Conservation (phyloP, 1,140 invertebrate species). For the Philopotamus ludificatus region DNA sequence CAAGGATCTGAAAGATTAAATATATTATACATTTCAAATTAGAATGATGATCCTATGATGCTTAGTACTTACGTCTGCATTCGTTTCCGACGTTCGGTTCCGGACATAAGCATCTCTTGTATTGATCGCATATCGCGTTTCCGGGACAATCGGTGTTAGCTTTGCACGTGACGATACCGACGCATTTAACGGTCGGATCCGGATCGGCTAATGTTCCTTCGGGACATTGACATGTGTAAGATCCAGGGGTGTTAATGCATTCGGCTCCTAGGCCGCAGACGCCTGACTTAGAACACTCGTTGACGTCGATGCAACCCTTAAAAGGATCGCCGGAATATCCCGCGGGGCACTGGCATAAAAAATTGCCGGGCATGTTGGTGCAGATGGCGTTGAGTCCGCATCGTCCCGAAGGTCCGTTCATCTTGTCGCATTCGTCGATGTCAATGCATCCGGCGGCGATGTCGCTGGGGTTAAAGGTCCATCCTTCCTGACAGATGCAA, state of each 20-base stretch:
- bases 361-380: conserved; percentile 74
- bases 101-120: conserved; percentile 79
- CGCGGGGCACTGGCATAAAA: conserved; percentile 73
- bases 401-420: conserved; percentile 73
- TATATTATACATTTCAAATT: not conserved
- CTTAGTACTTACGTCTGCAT: conserved; percentile 75
- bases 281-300: conserved; percentile 71
- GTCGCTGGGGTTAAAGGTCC: conserved; percentile 87
- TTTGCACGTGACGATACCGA: conserved; percentile 75
- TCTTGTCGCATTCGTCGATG: conserved; percentile 87
- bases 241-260: conserved; percentile 76
- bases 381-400: conserved; percentile 86
- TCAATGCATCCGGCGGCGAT: conserved; percentile 87
- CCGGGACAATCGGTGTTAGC: conserved; percentile 79
- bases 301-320: conserved; percentile 75
- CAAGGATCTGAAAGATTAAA: conserved; percentile 73
- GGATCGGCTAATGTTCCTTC: conserved; percentile 79
- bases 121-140: conserved; percentile 80
- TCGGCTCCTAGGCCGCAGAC: conserved; percentile 77
- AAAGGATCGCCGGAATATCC: conserved; percentile 79
- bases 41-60: not conserved
- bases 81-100: conserved; percentile 89
- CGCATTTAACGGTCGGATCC: conserved; percentile 74
- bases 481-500: conserved; percentile 90
- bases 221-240: conserved; percentile 78